Base-by-base conservation (phyloP, 2,113 vertebrate species). In the Poecilia latipinna region DNA sequence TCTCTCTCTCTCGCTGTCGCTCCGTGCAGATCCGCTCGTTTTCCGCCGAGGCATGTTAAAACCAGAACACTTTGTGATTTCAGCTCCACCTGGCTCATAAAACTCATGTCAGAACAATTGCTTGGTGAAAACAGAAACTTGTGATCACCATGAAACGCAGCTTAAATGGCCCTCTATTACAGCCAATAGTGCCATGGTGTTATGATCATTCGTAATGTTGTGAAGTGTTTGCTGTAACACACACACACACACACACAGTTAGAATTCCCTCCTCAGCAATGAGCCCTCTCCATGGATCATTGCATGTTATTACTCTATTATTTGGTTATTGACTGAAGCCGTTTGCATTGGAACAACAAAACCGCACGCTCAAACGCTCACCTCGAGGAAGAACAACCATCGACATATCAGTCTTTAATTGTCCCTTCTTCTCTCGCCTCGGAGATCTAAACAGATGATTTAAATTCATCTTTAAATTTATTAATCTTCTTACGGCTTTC, bases 281-380 rank as follows among this genome's bases (percentile, higher is more conserved):
- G 69, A 84, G 67, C 69, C 64, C 44, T 77, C 78, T 87, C 61
- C 51, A 54, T 75, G 82, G 80, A 86, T 86, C 83, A 65, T 73
- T 83, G 75, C 70, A 78, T 70, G 68, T 82, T 81, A 68, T 75
- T 82, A 78, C 72, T 72, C 42, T 31, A 35, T 85, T 74, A 61
- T 78, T 77, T 80, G 72, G 68, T 84, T 74, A 74, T 75, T 82
- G 76, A 86, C 76, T 72, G 61, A 75, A 77, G 48, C 72, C 22
- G 75, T 75, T 81, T 79, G 51, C 54, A 65, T 12, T 13, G 22
- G 57, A 70, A 79, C 61, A 74, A 66, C 48, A 28, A 19, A 67
- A 65, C 60, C 48, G 48, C 31, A 57, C n/a, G 28, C 11, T 39
- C 13, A 62, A 61, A 61, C n/a, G 74, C 17, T 31, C 32, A 28